phyloP scores from a whole-genome alignment of 2,113 vertebrate genomes.

The Laticauda laticaudata region DNA sequence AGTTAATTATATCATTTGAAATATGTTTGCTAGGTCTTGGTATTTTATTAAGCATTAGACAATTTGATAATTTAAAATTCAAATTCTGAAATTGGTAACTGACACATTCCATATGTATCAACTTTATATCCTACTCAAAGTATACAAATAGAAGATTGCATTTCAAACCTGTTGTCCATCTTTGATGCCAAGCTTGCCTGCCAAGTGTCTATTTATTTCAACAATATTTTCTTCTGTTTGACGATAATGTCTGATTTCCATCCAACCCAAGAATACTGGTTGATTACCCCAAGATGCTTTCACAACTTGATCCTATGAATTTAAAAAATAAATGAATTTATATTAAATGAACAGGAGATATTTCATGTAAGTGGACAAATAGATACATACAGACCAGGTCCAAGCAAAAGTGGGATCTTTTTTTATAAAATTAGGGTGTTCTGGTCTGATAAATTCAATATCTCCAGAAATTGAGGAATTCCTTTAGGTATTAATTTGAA shows the following conservation, averaged over 20 bases:
- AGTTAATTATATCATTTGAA: not conserved
- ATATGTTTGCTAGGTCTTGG: not conserved
- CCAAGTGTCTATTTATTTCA: conserved; percentile 86
- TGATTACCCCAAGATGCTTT: conserved; percentile 78
- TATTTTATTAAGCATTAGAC: not conserved
- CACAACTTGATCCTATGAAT: conserved; percentile 83
- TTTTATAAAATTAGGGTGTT: not conserved
- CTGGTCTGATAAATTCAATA: not conserved
- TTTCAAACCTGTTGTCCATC: conserved; percentile 84
- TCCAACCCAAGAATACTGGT: conserved; percentile 87
- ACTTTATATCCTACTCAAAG: not conserved
- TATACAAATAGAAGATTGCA: not conserved
- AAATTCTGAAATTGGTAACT: not conserved
- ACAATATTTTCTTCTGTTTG: conserved; percentile 71
- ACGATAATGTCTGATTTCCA: conserved; percentile 70
- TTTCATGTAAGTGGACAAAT: not conserved
- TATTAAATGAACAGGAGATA: conserved; percentile 11
- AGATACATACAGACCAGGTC: not conserved
- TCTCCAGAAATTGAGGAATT: not conserved
- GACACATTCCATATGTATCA: not conserved
- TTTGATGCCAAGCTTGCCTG: conserved; percentile 84
- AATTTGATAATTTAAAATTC: not conserved
- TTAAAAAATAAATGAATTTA: conserved; percentile 31
- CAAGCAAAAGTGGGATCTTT: not conserved
- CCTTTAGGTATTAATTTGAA: not conserved